Evolutionary conservation across 2,113 vertebrate genomes (phyloP).

Genomic region (Elephas maximus): DNA sequence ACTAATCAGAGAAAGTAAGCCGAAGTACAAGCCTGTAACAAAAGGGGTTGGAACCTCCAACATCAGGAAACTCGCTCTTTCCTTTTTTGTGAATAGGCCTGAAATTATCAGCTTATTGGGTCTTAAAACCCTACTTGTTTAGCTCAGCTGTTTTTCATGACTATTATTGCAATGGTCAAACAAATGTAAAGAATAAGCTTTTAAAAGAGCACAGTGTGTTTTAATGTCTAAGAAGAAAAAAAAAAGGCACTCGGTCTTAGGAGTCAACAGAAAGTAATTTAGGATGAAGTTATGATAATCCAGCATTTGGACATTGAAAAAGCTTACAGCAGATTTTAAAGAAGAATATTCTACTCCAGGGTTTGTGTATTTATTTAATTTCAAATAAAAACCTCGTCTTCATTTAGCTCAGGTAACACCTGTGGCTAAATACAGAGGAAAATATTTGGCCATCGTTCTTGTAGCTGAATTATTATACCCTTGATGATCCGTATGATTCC

Average conservation of each 20-base stretch:
- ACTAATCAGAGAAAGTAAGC: conserved; percentile 76
- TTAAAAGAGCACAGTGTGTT: not conserved
- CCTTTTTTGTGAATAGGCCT: conserved; percentile 54
- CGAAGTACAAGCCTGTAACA: conserved; percentile 46
- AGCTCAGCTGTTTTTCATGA: not conserved
- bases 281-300: conserved; percentile 33
- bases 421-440: not conserved
- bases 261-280: conserved; percentile 46
- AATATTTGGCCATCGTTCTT: not conserved
- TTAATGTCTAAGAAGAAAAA: not conserved
- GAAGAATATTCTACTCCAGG: conserved; percentile 16
- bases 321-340: not conserved
- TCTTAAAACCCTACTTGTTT: conserved; percentile 24
- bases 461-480: not conserved
- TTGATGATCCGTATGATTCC: not conserved
- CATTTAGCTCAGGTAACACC: conserved; percentile 11
- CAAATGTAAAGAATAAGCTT: conserved; percentile 3
- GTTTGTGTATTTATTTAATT: conserved; percentile 27
- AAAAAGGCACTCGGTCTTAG: not conserved
- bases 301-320: not conserved
- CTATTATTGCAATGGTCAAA: conserved; percentile 6
- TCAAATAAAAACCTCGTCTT: conserved; percentile 37
- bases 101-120: conserved; percentile 23
- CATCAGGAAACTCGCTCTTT: conserved; percentile 35
- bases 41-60: not conserved